Evolutionary conservation across 2,888 invertebrate species (phyloP), one percentile per base, ranked within the genome.

Genomic region (Tachina lurida): DNA sequence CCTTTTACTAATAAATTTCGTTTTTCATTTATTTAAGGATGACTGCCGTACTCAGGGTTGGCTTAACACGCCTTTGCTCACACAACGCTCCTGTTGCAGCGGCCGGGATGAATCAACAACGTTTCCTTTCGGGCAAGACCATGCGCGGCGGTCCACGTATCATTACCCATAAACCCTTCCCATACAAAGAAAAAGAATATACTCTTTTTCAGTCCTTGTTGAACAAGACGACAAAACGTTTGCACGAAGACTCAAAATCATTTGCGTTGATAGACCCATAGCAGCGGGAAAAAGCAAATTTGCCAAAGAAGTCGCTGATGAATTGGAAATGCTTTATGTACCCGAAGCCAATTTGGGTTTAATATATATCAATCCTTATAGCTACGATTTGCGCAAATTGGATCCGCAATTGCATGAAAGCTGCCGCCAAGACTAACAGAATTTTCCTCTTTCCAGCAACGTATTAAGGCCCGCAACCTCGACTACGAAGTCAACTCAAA

Each of bases 241-340:
- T 97, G 41, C 95, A 96, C 92, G 96, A 97, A 84, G 97, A 97
- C 91, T 94, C 95, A 96, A 96, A 92, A 93, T 99, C 0, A 94
- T 99, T 77, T 95, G 97, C 3, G 96, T 99, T 0, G 99, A 99
- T 88, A 99, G 99, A 0, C 97, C 97, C 15, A 94, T 97, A 10
- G 97, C 96, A 0, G 93, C 95, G 1, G 98, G 98, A 1, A 99
- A 98, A 93, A 94, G 95, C 0, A 94, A 95, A 83, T 95, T 99
- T 89, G 98, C 98, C 0, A 94, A 95, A 89, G 93, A 95, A 87
- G 92, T 99, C 13, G 99, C 99, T 0, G 95, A 95, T 0, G 96
- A 97, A 88, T 94, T 99, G 75, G 97, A 96, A 58, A 97, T 98
- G 96, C 92, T 95, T 73, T 97, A 97, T 93, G 94, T 97, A 87